Evolutionary conservation across 2,888 invertebrate species (phyloP).

Genomic region (Xestia ashworthii): DNA sequence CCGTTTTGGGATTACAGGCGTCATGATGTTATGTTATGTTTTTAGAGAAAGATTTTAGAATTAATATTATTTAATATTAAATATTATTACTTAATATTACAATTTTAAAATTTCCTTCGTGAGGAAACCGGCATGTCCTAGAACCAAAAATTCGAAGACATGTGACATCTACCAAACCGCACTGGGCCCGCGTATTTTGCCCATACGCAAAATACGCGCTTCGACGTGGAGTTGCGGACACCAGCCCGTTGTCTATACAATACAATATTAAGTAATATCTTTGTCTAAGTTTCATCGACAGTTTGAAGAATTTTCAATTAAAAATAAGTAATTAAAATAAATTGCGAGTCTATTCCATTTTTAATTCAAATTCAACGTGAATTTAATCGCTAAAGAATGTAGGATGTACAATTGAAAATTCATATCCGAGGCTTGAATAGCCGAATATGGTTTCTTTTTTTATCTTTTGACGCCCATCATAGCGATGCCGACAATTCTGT

Average conservation of each 20-base stretch:
- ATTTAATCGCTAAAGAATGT: neutral
- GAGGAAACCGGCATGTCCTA: too few species aligned
- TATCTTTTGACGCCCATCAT: constrained; percentile 11
- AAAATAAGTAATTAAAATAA: neutral
- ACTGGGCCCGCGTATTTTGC: too few species aligned
- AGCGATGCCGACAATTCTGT: constrained; percentile 31
- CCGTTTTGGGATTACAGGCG: too few species aligned
- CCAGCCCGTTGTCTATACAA: too few species aligned
- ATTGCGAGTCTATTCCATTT: neutral
- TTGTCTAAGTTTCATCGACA: neutral
- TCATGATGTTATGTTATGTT: neutral
- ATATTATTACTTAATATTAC: too few species aligned
- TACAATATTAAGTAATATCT: too few species aligned
- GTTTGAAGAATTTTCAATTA: neutral
- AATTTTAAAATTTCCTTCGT: too few species aligned
- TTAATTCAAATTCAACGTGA: neutral
- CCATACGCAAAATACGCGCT: too few species aligned
- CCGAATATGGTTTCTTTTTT: neutral
- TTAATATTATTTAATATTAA: too few species aligned
- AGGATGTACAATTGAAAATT: neutral
- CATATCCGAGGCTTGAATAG: neutral
- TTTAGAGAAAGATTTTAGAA: neutral
- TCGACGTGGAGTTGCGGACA: too few species aligned
- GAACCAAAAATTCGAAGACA: too few species aligned
- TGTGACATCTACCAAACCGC: too few species aligned